Base-by-base conservation (phyloP, 2,888 invertebrate species). In the Cataglyphis altisquamis region DNA sequence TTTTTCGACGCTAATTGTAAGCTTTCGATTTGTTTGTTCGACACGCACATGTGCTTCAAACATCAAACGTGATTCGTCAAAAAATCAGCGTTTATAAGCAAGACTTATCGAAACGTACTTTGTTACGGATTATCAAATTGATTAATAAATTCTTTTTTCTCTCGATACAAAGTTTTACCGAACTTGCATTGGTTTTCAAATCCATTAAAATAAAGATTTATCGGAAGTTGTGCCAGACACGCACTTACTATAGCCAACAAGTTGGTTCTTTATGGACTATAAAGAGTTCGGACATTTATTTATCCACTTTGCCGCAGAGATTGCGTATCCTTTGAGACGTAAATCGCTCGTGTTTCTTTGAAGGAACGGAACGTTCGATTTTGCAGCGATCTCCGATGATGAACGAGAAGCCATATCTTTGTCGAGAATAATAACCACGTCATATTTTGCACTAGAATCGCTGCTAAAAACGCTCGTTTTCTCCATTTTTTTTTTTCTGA, bases 251-350 rank as follows among this genome's bases (percentile, higher is more conserved):
- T 18, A 45, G 21, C n/a, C 68, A 18, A 21, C 57, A 21, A 52
- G 4, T 52, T 52, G 52, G 9, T 70, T 36, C 60, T 72, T 80
- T 80, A 80, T 62, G 60, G 39, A 15, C 72, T 25, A 62, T 72
- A 80, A 80, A 80, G 4, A 52, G n/a, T 39, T 25, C 8, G 12
- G 10, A 45, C 12, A 80, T 80, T 80, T 80, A 70, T 80, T 80
- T 80, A 80, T 70, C 72, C 45, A 45, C 70, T 45, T 36, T 18
- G 45, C n/a, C 15, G 39, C 55, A 6, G 39, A 77, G 55, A 75
- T 21, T 15, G 41, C 41, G 64, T 10, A 10, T 52, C 52, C 36
- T 36, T 64, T n/a, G 52, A 25, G 32, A 70, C 15, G 57, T 41
- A 29, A 39, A 57, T 77, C 57, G 68, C 21, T 55, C 48, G 15